These are phyloP conservation scores for Orthochromis indermauri DNA, from an alignment of 2,113 vertebrate genomes.

Conservation along the genomic window DNA sequence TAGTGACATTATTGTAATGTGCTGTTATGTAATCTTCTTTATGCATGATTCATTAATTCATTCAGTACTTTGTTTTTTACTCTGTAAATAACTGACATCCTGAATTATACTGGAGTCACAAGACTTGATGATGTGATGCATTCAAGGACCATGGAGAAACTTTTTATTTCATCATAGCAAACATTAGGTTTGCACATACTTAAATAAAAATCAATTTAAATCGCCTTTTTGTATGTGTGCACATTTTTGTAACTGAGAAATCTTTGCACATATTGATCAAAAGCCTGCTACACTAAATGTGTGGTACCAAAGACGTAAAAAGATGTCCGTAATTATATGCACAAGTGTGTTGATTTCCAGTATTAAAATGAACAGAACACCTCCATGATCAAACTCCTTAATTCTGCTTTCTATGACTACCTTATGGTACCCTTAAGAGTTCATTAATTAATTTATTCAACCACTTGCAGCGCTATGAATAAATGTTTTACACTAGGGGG, in stretches of 20 bases:
- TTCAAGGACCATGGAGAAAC: not conserved
- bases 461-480: not conserved
- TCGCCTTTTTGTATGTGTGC: not conserved
- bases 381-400: not conserved
- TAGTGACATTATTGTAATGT: not conserved
- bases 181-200: not conserved
- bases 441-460: not conserved
- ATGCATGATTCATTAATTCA: not conserved
- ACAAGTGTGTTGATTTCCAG: not conserved
- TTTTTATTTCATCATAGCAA: not conserved
- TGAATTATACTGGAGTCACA: not conserved
- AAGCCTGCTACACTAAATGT: not conserved
- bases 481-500: not conserved
- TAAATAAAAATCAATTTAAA: not conserved
- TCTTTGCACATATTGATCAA: not conserved
- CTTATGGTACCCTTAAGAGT: not conserved
- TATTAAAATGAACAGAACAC: not conserved
- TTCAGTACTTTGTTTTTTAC: not conserved
- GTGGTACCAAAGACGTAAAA: not conserved
- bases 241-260: not conserved
- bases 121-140: not conserved
- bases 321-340: not conserved
- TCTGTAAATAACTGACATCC: not conserved
- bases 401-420: not conserved
- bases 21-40: not conserved